Evolutionary conservation across 2,113 vertebrate species (phyloP).

Genomic region (Furnarius figulus): DNA sequence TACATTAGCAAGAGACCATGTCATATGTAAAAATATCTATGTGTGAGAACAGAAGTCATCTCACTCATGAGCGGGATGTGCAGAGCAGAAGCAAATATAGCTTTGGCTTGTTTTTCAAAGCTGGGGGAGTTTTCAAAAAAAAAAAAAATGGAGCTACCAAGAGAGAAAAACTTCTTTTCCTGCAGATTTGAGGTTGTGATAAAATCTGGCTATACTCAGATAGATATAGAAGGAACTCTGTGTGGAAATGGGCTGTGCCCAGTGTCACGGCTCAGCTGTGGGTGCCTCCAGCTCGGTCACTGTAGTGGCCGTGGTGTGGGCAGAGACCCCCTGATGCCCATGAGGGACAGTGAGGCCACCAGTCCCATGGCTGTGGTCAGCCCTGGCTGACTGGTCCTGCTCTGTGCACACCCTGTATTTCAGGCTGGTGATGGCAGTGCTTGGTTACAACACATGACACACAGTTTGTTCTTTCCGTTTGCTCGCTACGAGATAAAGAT

Average conservation of each 20-base stretch:
- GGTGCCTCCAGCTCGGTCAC: accelerated
- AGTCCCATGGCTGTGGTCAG: accelerated
- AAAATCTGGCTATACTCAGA: not conserved
- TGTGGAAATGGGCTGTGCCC: accelerated
- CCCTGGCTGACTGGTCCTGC: not conserved
- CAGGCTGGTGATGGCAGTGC: not conserved
- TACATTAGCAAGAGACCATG: not conserved
- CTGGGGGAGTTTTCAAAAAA: conserved; percentile 23
- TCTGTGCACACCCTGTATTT: not conserved
- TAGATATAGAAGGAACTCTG: not conserved
- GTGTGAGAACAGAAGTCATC: conserved; percentile 30
- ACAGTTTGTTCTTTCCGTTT: not conserved
- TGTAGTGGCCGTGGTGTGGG: accelerated
- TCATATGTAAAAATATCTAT: conserved; percentile 24
- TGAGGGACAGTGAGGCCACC: not conserved
- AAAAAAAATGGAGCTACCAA: conserved; percentile 4
- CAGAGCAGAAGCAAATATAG: conserved; percentile 46
- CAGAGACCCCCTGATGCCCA: not conserved
- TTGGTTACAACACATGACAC: not conserved
- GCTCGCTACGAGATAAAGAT: not conserved
- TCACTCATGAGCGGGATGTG: conserved; percentile 3
- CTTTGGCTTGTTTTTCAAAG: conserved; percentile 30
- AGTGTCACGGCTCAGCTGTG: accelerated
- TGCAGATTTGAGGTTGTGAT: not conserved
- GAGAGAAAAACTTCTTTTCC: not conserved